phyloP scores from a whole-genome alignment of 2,797 vertebrate species.

The Apodemus agrarius region DNA sequence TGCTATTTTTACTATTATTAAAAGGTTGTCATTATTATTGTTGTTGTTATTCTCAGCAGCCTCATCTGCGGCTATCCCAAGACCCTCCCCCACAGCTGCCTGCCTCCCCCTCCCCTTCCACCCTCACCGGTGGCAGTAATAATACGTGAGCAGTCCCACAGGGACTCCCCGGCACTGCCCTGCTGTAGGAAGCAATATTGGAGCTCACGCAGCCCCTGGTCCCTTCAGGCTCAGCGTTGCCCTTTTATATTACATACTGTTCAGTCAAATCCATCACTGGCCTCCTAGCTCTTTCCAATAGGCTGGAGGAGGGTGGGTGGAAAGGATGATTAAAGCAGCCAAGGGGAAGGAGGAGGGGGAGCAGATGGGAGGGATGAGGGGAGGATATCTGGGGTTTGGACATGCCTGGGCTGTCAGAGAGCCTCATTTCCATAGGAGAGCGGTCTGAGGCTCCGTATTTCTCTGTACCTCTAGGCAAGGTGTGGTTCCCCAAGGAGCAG shows the following conservation, averaged over 20 bases:
- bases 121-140: constrained; percentile 78
- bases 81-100: background rate
- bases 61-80: background rate
- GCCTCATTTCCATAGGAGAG: background rate
- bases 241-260: constrained; percentile 80
- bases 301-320: constrained; percentile 51
- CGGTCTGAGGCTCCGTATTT: background rate
- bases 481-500: background rate
- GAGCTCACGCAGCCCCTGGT: constrained; percentile 64
- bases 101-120: background rate
- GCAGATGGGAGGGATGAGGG: background rate
- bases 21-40: constrained; percentile 76
- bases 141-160: constrained; percentile 80
- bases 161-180: constrained; percentile 69
- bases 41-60: constrained; percentile 43
- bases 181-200: constrained; percentile 82
- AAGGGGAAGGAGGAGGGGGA: background rate
- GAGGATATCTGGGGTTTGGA: constrained; percentile 11
- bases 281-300: constrained; percentile 65
- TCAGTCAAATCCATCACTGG: constrained; percentile 78
- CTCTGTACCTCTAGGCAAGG: background rate
- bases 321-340: constrained; percentile 59
- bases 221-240: constrained; percentile 75
- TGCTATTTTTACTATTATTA: constrained; percentile 75
- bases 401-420: constrained; percentile 22